A percentile compares a stretch with the other conserved stretches of the same genome.
phyloP scores from a whole-genome alignment of 2,888 invertebrate genomes.

The Pandemis heparana region DNA sequence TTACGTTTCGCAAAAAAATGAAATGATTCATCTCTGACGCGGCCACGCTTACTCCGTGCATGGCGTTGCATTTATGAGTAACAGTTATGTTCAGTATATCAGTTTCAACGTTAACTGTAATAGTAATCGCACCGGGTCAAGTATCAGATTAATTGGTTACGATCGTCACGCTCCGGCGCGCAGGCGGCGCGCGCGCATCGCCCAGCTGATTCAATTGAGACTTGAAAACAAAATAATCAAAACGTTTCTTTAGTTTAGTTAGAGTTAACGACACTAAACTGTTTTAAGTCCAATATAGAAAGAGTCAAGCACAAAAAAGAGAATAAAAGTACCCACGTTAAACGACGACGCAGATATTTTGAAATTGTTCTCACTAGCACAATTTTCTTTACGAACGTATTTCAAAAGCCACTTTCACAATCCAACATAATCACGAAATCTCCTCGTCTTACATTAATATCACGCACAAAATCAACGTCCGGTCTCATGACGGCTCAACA shows the following conservation, averaged over 20 bases:
- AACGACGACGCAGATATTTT: conserved; percentile 45
- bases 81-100: conserved; percentile 31
- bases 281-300: neutral
- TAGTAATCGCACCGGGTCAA: conserved; percentile 50
- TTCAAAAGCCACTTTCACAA: conserved; percentile 67
- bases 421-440: conserved; percentile 58
- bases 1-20: conserved; percentile 33
- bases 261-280: neutral
- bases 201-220: conserved; percentile 59
- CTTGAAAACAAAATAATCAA: conserved; percentile 48
- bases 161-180: conserved; percentile 63
- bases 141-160: conserved; percentile 50
- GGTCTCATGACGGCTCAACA: conserved; percentile 59
- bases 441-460: conserved; percentile 48
- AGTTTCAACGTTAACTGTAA: conserved; percentile 39
- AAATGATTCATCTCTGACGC: conserved; percentile 1
- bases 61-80: conserved; percentile 1
- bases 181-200: conserved; percentile 63
- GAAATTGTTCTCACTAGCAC: conserved; percentile 54
- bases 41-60: conserved; percentile 2
- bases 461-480: conserved; percentile 53
- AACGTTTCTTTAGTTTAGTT: conserved; percentile 42
- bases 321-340: conserved; percentile 49
- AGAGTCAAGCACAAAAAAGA: conserved; percentile 35
- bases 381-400: conserved; percentile 47